These are phyloP conservation scores for Lepidurus couesii DNA, from an alignment of 1,140 invertebrate genomes.

Conservation along the genomic window DNA sequence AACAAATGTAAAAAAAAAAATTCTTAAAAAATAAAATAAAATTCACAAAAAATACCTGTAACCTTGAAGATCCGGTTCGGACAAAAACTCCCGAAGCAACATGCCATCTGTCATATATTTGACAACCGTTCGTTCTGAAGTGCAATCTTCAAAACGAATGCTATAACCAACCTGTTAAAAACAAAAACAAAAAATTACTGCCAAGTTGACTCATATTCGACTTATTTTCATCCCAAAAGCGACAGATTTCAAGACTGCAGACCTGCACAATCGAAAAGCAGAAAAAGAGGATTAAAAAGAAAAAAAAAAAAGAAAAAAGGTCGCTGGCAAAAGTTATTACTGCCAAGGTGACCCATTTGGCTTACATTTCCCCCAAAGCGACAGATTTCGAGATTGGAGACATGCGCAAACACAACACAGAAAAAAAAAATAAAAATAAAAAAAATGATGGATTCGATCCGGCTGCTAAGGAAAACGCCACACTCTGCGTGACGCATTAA, in stretches of 20 bases:
- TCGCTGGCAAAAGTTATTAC: not conserved
- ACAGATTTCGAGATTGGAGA: no score
- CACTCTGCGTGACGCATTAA: not conserved
- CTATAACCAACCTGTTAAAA: constrained; percentile 61
- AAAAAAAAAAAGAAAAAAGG: not conserved
- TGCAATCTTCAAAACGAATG: constrained; percentile 74
- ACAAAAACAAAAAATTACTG: not conserved
- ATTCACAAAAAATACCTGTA: constrained; percentile 55
- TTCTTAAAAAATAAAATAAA: not conserved
- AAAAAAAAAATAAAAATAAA: no score
- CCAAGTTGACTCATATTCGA: not conserved
- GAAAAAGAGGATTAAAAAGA: not conserved
- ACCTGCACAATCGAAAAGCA: not conserved
- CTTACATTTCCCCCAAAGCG: no score
- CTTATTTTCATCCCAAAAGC: not conserved
- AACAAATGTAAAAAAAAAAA: not conserved
- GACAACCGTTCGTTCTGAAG: constrained; percentile 67
- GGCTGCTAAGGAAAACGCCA: not conserved
- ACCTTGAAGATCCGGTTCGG: constrained; percentile 87
- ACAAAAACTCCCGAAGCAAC: constrained; percentile 91
- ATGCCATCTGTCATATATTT: constrained; percentile 99
- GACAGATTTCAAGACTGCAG: no score
- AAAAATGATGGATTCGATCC: constrained; percentile 7
- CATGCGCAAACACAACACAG: no score
- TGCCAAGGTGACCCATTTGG: no score